These are phyloP conservation scores for Ramphastos sulfuratus DNA, from an alignment of 2,113 vertebrate genomes.

Conservation along the genomic window DNA sequence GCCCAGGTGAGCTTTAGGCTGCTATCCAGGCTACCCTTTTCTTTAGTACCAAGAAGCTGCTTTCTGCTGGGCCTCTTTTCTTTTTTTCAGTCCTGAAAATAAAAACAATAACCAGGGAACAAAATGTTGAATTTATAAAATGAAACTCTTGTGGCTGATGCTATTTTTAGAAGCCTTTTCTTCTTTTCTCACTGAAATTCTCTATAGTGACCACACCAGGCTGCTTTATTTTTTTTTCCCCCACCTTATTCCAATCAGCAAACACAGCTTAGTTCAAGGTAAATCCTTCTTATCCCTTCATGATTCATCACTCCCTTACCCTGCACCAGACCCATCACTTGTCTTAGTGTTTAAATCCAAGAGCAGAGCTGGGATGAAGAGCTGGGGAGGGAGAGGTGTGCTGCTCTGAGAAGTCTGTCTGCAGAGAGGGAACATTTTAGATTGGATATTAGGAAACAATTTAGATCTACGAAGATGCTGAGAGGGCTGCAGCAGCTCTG, in stretches of 20 bases:
- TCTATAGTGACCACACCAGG: background rate
- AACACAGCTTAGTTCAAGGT: background rate
- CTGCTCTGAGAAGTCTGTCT: background rate
- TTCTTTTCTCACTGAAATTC: background rate
- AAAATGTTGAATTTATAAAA: background rate
- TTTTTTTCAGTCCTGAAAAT: background rate
- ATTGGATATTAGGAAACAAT: too few relatives aligned
- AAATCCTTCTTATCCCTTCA: background rate
- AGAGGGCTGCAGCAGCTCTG: too few relatives aligned
- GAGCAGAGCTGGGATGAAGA: background rate
- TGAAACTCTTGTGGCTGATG: background rate
- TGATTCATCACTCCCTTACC: background rate
- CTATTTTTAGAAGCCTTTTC: background rate
- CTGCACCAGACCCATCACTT: background rate
- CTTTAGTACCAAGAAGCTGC: background rate
- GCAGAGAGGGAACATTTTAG: background rate
- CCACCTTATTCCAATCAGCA: background rate
- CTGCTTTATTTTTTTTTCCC: background rate
- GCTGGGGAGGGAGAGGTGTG: background rate
- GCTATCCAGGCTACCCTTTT: rapidly evolving
- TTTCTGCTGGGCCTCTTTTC: background rate
- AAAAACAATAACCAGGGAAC: background rate
- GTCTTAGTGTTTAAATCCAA: background rate
- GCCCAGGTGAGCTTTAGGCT: background rate
- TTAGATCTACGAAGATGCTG: too few relatives aligned